Base-by-base conservation (phyloP, 2,888 invertebrate genomes). In the Ormia ochracea region DNA sequence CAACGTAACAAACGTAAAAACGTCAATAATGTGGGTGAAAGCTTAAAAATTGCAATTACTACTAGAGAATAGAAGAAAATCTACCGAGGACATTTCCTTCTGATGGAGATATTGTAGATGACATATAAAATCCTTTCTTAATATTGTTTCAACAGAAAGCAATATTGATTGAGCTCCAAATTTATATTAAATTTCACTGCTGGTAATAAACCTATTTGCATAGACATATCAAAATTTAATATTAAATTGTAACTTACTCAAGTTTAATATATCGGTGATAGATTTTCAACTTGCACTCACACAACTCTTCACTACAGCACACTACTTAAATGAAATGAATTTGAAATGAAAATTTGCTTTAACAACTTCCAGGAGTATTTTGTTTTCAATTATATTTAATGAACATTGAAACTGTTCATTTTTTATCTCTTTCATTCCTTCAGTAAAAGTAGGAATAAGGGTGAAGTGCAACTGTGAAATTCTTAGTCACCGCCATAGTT, bases 401-500 rank as follows among this genome's bases (percentile, higher is more conserved):
- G 45, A 21, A 33, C n/a, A 21, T 14, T 9, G 33, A 48, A 36
- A 59, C 14, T 6, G 4, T 54, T 12, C 31, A 17, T 45, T 21
- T 7, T 38, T 33, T 14, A 3, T 65, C 59, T 70, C 61, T 56
- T 28, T 75, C 33, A 41, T 69, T 73, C 73, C 10, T 61, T 12
- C 17, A 17, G 10, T 1, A 10, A 26, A 23, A n/a, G 3, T 31
- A 19, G 23, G 14, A 52, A n/a, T 45, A 78, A 52, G 69, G 78
- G 33, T 56, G 73, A 58, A 58, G 6, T 56, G 26, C 31, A 31
- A 38, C 68, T 68, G 58, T 74, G 33, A 17, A 43, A 43, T 12
- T 58, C 52, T 69, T 65, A 14, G 69, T 43, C 52, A 65, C 65
- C 69, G 74, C 74, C 78, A 79, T 79, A 58, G 59, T 59, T 38